Conservation (phyloP, 2,113 vertebrate genomes). For the Cygnus atratus region DNA sequence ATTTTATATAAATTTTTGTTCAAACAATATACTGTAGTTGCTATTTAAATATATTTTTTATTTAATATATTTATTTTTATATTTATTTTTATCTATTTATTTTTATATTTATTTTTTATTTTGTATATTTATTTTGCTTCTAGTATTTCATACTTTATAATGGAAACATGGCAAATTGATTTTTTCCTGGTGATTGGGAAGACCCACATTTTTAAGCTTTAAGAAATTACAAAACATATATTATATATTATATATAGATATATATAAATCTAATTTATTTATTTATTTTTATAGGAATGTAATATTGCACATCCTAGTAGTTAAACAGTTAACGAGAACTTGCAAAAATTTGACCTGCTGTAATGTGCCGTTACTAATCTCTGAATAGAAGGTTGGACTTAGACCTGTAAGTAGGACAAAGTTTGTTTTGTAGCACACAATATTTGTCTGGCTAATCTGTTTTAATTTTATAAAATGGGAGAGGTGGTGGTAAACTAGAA, state of each 20-base stretch:
- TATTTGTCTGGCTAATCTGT: neutral
- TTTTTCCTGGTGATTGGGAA: neutral
- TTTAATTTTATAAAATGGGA: neutral
- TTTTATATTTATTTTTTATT: too few species aligned
- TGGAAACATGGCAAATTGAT: neutral
- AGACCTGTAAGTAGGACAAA: neutral
- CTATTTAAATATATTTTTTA: neutral
- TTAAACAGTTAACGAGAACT: neutral
- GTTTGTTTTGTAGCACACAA: neutral
- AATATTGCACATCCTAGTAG: neutral
- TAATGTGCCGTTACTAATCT: neutral
- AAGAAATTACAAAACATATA: neutral
- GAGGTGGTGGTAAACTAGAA: neutral
- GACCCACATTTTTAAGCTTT: neutral
- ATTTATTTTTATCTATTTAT: too few species aligned
- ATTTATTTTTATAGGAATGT: neutral
- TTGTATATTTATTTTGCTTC: neutral
- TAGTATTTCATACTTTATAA: neutral
- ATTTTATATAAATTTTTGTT: neutral
- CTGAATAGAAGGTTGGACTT: neutral
- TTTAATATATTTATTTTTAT: too few species aligned
- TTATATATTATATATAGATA: too few species aligned
- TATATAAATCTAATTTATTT: too few species aligned
- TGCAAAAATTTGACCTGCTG: neutral
- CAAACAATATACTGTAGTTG: neutral